Base-by-base conservation (phyloP, 37 sponge, comb jelly and placozoan species). In the Hexactinellida sp. region DNA sequence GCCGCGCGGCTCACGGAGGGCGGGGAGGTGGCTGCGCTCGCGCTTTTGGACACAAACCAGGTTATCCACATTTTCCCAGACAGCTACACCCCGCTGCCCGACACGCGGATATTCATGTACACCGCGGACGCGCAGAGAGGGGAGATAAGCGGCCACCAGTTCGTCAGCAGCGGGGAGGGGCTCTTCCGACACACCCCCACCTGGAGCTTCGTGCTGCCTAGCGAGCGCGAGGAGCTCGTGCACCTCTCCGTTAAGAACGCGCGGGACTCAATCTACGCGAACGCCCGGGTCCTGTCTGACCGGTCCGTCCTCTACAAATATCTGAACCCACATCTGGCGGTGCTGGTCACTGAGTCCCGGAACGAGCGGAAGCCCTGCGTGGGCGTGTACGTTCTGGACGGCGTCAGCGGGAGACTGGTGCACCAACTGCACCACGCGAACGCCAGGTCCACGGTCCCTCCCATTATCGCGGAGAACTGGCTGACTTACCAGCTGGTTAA, bases 401-500 rank as follows among this genome's bases (percentile, higher is more conserved):
- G 88, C 30, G 93, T 97, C 1, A 92, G 92, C 24, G 98, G 98
- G 9, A 86, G 84, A 39, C 54, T 93, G 0, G 55, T 97, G 54
- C 86, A 89, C 86, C 92, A 92, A 38, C 63, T 87, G 39, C 38
- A 88, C 5, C 98, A 97, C 87, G 90, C 87, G 36, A 87, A 92
- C 54, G 86, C 88, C 55, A 82, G 87, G n/a, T 87, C 88, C 0
- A 95, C 98, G 9, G 98, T 93, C 0, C 87, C 92, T 83, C 37
- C 94, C 41, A 89, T 92, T 30, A 88, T 91, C 36, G 89, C 91
- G 13, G 98, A 97, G 84, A 93, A 97, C 88, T 97, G 98, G 98
- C 86, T 97, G 16, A 85, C 94, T 92, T 91, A 92, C 83, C 83
- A 87, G 37, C 84, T 86, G 38, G 86, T 85, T 38, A 91, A 95